These are phyloP conservation scores for Blastobasis lacticolella DNA, from an alignment of 2,888 invertebrate species.

Conservation along the genomic window DNA sequence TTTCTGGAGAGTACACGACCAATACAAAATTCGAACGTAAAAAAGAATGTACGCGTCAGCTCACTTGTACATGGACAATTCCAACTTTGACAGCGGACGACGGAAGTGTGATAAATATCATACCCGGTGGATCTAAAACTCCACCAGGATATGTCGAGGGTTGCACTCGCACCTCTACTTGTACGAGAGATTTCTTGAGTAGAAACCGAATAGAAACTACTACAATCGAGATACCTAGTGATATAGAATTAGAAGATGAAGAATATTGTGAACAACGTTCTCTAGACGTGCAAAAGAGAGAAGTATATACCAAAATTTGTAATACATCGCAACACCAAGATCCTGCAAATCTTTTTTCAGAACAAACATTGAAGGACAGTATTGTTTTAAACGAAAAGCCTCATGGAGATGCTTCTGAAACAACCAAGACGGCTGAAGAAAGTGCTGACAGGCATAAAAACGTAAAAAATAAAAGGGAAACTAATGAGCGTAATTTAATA, in stretches of 20 bases:
- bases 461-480: conserved; percentile 26
- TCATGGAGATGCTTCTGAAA: too few relatives aligned
- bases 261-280: conserved; percentile 61
- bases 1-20: conserved; percentile 30
- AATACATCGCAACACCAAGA: neutral
- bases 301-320: neutral
- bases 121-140: conserved; percentile 37
- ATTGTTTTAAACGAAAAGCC: too few relatives aligned
- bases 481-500: neutral
- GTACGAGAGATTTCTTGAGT: conserved; percentile 52
- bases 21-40: conserved; percentile 41
- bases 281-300: conserved; percentile 31
- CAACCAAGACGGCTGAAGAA: too few relatives aligned
- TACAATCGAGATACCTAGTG: too few relatives aligned
- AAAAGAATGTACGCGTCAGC: conserved; percentile 53
- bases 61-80: conserved; percentile 63
- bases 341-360: neutral
- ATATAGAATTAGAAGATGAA: conserved; percentile 25
- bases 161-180: conserved; percentile 60
- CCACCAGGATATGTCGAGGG: conserved; percentile 60
- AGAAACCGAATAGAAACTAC: conserved; percentile 36
- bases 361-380: too few relatives aligned
- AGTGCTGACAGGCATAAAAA: conserved; percentile 4
- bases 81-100: conserved; percentile 28
- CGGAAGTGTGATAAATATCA: conserved; percentile 22